Base-by-base conservation (phyloP, 2,888 invertebrate genomes). In the Neoscelio sp. region DNA sequence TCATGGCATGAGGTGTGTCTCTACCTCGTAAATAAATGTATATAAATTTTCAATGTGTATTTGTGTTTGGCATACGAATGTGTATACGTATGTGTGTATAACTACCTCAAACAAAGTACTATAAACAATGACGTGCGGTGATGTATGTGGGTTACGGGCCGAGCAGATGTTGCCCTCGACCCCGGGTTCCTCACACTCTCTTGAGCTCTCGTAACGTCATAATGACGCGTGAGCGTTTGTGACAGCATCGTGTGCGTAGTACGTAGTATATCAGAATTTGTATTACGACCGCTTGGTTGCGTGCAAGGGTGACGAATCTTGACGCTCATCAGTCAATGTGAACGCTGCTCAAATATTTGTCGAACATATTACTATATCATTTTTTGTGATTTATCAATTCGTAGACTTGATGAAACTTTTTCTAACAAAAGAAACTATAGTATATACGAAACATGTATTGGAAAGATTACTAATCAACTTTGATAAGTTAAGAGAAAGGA, bases 71-170 rank as follows among this genome's bases (percentile, higher is more conserved):
- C n/a, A n/a, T 60, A 38, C 54, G 13, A 13, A 17, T 40, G 18
- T 10, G 23, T 20, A 20, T n/a, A n/a, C n/a, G 44, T 44, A 23
- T 20, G 44, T 18, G 18, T 8, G 46, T 65, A 84, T 87, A 88
- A 86, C 87, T 87, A 87, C 85, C 82, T 83, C 81, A 83, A 87
- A 88, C 87, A 88, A 88, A 87, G 84, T 85, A 77, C 82, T 82
- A 68, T 79, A 85, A 87, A 88, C 89, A 89, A 89, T 89, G 89
- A 89, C 86, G 85, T 84, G 88, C 85, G 87, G 88, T 88, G 89
- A 89, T 89, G 89, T 89, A 89, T 89, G 87, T 89, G 89, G 89
- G 89, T 89, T 89, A 88, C 86, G 88, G 86, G 88, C 87, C 88
- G 87, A 87, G 88, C 89, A 89, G 89, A 89, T 89, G 89, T 88